These are phyloP conservation scores for Taxidea taxus DNA, from an alignment of 2,113 vertebrate species.

Conservation along the genomic window DNA sequence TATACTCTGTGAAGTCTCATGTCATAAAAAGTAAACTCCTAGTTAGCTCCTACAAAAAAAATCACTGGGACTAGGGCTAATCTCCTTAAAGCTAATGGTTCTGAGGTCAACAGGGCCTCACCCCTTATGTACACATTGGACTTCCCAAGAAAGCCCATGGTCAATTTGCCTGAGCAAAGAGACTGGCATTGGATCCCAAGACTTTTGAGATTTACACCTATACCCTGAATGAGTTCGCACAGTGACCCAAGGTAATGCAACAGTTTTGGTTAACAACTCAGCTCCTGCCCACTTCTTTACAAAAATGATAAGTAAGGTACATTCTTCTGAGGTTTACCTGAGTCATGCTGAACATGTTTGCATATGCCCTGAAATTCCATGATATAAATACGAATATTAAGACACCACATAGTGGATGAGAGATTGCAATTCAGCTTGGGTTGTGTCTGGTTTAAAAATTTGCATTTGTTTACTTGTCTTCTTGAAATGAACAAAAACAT, in stretches of 20 bases:
- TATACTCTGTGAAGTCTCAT: background rate
- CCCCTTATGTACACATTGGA: background rate
- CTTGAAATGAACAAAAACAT: constrained; percentile 39
- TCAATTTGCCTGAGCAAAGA: constrained; percentile 37
- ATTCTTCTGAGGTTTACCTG: constrained; percentile 76
- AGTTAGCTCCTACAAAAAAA: constrained; percentile 2
- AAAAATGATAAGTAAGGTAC: constrained; percentile 76
- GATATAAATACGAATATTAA: constrained; percentile 65
- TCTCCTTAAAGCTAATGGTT: constrained; percentile 27
- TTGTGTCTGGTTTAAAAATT: constrained; percentile 51
- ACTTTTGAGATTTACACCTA: background rate
- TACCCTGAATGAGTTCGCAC: constrained; percentile 64
- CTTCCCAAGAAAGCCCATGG: background rate
- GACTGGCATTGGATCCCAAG: background rate
- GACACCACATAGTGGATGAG: constrained; percentile 47
- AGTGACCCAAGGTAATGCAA: constrained; percentile 52
- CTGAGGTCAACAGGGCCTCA: background rate
- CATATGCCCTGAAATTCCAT: constrained; percentile 75
- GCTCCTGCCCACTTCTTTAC: constrained; percentile 72
- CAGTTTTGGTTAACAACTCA: constrained; percentile 74
- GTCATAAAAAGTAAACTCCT: background rate
- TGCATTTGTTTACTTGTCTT: background rate
- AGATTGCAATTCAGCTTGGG: constrained; percentile 43
- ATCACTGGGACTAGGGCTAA: background rate
- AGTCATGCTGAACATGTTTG: constrained; percentile 54